phyloP scores from a whole-genome alignment of 2,888 invertebrate species.

The Parnassius smintheus region DNA sequence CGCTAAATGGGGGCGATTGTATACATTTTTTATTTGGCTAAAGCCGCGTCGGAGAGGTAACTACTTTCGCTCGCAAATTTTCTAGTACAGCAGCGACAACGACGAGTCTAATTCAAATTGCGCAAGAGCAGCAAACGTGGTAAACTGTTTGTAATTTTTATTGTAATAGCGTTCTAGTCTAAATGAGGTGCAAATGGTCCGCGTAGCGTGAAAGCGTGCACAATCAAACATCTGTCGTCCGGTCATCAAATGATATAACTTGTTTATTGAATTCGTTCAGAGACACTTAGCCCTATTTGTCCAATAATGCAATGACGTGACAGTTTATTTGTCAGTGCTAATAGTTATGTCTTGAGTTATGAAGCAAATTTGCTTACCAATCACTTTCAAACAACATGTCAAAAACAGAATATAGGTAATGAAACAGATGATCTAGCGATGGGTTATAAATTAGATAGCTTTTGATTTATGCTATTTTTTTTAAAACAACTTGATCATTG shows the following conservation, averaged over 20 bases:
- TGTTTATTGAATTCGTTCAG: conserved; percentile 13
- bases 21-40: conserved; percentile 5
- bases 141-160: conserved; percentile 66
- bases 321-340: background rate
- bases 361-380: background rate
- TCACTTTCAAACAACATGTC: background rate
- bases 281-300: conserved; percentile 16
- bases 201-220: conserved; percentile 50
- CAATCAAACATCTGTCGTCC: conserved; percentile 33
- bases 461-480: too few relatives aligned
- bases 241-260: conserved; percentile 30
- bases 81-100: conserved; percentile 42
- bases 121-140: conserved; percentile 33
- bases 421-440: background rate
- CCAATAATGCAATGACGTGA: background rate
- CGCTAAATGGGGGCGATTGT: background rate
- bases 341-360: background rate
- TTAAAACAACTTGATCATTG: too few relatives aligned
- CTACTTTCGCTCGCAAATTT: conserved; percentile 71
- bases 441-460: too few relatives aligned
- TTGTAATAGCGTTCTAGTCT: conserved; percentile 67
- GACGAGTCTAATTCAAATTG: conserved; percentile 25
- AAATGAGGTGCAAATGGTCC: conserved; percentile 38
- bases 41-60: conserved; percentile 24
- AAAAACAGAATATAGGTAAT: background rate